Conservation (phyloP, 2,888 invertebrate genomes). For the Azorinus chamasolen region DNA sequence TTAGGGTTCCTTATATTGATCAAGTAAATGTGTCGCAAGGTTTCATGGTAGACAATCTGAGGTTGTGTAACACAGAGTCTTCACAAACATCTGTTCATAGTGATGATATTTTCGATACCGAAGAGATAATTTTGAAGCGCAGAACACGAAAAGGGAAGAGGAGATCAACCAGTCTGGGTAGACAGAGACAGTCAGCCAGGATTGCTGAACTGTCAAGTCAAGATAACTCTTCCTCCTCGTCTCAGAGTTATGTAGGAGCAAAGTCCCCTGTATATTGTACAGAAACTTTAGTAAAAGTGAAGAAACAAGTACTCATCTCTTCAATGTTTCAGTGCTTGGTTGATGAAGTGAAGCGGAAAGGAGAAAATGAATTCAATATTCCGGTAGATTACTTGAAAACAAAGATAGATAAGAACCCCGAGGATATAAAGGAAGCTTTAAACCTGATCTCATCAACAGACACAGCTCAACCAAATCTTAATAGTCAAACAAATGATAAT, state of each 20-base stretch:
- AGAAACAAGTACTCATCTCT: constrained; percentile 60
- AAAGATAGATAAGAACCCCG: too few species aligned
- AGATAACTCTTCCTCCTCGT: constrained; percentile 22
- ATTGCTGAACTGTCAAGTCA: constrained; percentile 39
- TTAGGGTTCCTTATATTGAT: too few species aligned
- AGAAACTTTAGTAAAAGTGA: neutral
- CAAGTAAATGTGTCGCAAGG: too few species aligned
- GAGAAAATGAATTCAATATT: constrained; percentile 64
- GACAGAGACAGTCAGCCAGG: constrained; percentile 25
- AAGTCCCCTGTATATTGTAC: constrained; percentile 6
- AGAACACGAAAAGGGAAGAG: constrained; percentile 29
- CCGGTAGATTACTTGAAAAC: constrained; percentile 40
- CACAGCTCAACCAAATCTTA: too few species aligned
- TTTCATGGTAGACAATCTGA: too few species aligned
- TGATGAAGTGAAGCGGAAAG: constrained; percentile 73
- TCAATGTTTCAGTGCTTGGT: constrained; percentile 78
- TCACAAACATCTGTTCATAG: too few species aligned
- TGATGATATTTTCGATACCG: neutral
- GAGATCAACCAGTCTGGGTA: constrained; percentile 3
- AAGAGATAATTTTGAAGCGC: constrained; percentile 5
- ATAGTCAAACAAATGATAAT: too few species aligned
- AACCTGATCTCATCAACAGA: neutral
- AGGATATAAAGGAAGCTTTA: neutral
- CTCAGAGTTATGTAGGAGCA: neutral
- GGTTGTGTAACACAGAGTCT: too few species aligned